Evolutionary conservation across 1,140 invertebrate genomes (phyloP).

Genomic region (Nasonia longicornis): DNA sequence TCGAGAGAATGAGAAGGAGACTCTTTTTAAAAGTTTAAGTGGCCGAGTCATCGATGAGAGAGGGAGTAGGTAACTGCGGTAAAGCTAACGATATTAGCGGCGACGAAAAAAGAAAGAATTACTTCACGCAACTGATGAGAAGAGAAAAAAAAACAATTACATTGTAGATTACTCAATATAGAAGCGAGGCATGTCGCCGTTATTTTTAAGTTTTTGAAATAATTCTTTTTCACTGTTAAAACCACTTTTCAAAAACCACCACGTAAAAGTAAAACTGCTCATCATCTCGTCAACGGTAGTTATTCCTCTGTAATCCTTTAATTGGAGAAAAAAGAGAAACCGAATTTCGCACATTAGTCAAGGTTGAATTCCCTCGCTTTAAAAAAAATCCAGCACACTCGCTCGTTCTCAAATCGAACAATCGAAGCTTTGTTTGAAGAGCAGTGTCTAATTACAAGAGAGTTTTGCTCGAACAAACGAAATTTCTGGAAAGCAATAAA

Average conservation of each 20-base stretch:
- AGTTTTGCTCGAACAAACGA: neutral
- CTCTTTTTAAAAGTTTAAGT: neutral
- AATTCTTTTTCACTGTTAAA: too few species aligned
- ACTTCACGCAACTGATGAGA: neutral
- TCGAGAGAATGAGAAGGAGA: neutral
- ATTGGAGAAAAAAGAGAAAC: neutral
- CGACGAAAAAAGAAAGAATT: neutral
- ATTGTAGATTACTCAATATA: neutral
- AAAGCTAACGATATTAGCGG: neutral
- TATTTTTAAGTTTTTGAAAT: neutral
- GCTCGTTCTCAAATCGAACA: neutral
- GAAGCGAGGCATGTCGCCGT: neutral
- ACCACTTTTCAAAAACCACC: too few species aligned
- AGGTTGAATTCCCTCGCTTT: neutral
- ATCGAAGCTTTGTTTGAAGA: neutral
- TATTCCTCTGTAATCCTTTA: neutral
- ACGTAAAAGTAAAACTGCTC: too few species aligned
- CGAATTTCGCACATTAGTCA: neutral
- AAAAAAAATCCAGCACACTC: neutral
- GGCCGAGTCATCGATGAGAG: neutral
- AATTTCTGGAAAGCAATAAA: neutral
- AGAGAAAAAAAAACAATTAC: neutral
- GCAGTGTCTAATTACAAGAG: neutral
- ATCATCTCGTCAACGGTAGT: too few species aligned
- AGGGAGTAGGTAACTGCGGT: neutral